Conservation (phyloP, 1,140 invertebrate species). For the Bacillus rossius region DNA sequence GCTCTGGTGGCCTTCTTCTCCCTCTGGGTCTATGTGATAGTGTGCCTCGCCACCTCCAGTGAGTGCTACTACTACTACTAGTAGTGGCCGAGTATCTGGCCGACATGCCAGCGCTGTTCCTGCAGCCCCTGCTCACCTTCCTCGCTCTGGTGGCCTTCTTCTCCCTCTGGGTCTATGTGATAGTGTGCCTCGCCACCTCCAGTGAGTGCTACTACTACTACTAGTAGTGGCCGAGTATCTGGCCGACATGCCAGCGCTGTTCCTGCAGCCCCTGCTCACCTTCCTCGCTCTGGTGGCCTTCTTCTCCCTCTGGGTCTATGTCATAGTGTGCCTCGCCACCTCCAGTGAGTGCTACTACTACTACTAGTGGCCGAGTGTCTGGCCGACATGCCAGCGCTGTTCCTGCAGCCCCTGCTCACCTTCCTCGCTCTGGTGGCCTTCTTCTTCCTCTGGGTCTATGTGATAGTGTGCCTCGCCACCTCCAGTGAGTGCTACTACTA, state of each 20-base stretch:
- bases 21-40: constrained; percentile 79
- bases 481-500: constrained; percentile 64
- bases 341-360: constrained; percentile 64
- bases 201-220: no score
- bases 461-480: constrained; percentile 66
- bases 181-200: constrained; percentile 63
- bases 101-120: constrained; percentile 75
- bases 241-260: constrained; percentile 75
- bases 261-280: constrained; percentile 83
- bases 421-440: constrained; percentile 73
- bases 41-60: constrained; percentile 64
- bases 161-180: constrained; percentile 76
- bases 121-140: constrained; percentile 86
- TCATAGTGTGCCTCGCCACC: constrained; percentile 66
- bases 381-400: constrained; percentile 75
- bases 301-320: constrained; percentile 77
- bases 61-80: no score
- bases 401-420: constrained; percentile 83
- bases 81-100: no score
- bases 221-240: no score
- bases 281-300: constrained; percentile 73
- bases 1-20: constrained; percentile 71
- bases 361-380: no score
- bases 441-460: constrained; percentile 77
- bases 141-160: constrained; percentile 71